Evolutionary conservation across 2,888 invertebrate genomes (phyloP), one percentile per base, ranked within the genome.

Genomic region (Diplolepis rosae): DNA sequence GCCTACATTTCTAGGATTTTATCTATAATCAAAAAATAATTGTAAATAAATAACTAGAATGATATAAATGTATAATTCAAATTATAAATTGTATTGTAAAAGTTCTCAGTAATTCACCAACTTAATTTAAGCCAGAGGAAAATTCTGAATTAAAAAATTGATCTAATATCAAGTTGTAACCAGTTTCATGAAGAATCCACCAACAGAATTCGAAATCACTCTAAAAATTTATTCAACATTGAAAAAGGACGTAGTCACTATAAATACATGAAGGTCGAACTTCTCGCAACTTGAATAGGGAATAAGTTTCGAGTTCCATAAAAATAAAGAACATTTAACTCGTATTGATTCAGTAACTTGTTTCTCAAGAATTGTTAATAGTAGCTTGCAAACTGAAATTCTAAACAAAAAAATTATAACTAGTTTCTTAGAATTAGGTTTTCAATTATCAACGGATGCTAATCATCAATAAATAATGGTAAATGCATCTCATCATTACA

Each of bases 201-300:
- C n/a, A n/a, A n/a, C n/a, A n/a, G n/a, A n/a, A n/a, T n/a, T n/a
- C n/a, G n/a, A n/a, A n/a, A n/a, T n/a, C n/a, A n/a, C n/a, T n/a
- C n/a, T n/a, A n/a, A n/a, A n/a, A n/a, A n/a, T n/a, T n/a, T 27
- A 39, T 61, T 61, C 15, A 39, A 4, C 61, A 61, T 15, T 61
- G 15, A 61, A n/a, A 7, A 39, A n/a, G 24, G 39, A 39, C n/a
- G 27, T 27, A 27, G 61, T n/a, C 39, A 61, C 61, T 61, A 61
- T 61, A 61, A 61, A 61, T 61, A 61, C 39, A 24, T 61, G 61
- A 61, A 61, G 61, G 61, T 27, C 35, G n/a, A 61, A 42, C 27
- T n/a, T 61, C n/a, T 61, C 24, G 61, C 39, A n/a, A 42, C 35
- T 24, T n/a, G 39, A 39, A 61, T 24, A 61, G 39, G 61, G 61